Percentiles rank a stretch among this genome's conserved stretches.
phyloP scores from a whole-genome alignment of 2,888 invertebrate species.

The Coelopa pilipes region DNA sequence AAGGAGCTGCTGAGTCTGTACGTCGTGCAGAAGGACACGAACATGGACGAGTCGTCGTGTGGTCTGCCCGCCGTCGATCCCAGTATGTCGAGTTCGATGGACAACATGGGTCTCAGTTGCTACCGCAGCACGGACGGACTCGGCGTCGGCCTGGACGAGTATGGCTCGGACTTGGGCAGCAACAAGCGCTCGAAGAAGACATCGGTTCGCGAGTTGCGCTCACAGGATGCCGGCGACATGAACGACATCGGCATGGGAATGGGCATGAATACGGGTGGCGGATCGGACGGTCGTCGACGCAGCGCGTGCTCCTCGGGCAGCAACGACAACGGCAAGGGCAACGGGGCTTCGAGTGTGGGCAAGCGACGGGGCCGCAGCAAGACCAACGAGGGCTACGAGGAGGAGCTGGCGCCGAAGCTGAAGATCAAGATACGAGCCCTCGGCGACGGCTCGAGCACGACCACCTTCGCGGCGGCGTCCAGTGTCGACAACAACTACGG shows the following conservation, averaged over 20 bases:
- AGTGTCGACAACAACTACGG: conserved; percentile 56
- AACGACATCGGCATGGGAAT: conserved; percentile 59
- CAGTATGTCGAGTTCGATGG: conserved; percentile 66
- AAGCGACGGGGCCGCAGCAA: conserved; percentile 65
- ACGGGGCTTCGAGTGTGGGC: conserved; percentile 60
- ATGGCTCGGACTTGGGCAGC: conserved; percentile 70
- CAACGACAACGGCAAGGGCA: conserved; percentile 53
- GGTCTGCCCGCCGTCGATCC: conserved; percentile 68
- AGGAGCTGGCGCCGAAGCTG: conserved; percentile 71
- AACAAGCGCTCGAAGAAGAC: conserved; percentile 71
- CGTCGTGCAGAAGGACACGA: conserved; percentile 84
- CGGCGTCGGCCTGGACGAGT: conserved; percentile 87
- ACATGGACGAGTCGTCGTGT: conserved; percentile 79
- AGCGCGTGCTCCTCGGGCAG: conserved; percentile 68
- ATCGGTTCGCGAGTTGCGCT: conserved; percentile 71
- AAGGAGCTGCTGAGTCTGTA: conserved; percentile 87
- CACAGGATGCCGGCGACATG: conserved; percentile 72
- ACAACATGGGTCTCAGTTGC: conserved; percentile 71
- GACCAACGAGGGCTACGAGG: conserved; percentile 62
- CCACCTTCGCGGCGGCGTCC: conserved; percentile 41
- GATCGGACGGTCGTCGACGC: conserved; percentile 67
- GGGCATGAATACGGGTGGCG: conserved; percentile 40
- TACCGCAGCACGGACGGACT: conserved; percentile 84
- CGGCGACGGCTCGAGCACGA: conserved; percentile 49
- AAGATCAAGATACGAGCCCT: conserved; percentile 78